Percentiles rank a stretch among this genome's conserved stretches.
These are phyloP conservation scores for Eidolon helvum DNA, from an alignment of 2,113 vertebrate species.

Conservation along the genomic window DNA sequence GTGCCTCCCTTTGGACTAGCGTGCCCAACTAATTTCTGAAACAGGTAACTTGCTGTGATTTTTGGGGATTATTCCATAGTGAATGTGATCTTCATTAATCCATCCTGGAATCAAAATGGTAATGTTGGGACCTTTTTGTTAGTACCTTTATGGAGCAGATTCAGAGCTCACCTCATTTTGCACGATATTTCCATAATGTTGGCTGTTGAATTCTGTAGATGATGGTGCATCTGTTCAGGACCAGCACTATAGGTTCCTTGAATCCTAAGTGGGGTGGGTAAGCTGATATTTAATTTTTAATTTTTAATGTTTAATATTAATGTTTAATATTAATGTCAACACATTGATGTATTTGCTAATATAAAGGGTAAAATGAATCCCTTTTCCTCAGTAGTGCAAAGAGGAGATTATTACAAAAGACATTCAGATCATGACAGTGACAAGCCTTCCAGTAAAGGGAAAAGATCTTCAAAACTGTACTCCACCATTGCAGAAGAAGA, in stretches of 20 bases:
- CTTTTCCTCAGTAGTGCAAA: slow-evolving; percentile 83
- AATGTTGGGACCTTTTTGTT: neutral
- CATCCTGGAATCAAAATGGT: slow-evolving; percentile 57
- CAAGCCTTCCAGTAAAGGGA: slow-evolving; percentile 76
- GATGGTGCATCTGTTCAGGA: neutral
- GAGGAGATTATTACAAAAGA: slow-evolving; percentile 83
- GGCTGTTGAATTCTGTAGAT: slow-evolving; percentile 69
- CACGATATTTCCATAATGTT: slow-evolving; percentile 12
- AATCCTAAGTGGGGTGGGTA: slow-evolving; percentile 41
- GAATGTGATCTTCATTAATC: slow-evolving; percentile 50
- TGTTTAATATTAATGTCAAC: slow-evolving; percentile 44
- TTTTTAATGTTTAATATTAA: neutral
- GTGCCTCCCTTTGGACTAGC: slow-evolving; percentile 66
- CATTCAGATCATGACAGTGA: slow-evolving; percentile 77
- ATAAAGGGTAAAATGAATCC: slow-evolving; percentile 70
- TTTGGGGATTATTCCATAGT: slow-evolving; percentile 39
- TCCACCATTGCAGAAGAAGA: slow-evolving; percentile 79
- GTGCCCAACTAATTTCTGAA: slow-evolving; percentile 74
- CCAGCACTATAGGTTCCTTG: neutral
- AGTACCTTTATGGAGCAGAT: slow-evolving; percentile 28
- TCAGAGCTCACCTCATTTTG: slow-evolving; percentile 45
- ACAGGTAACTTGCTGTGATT: slow-evolving; percentile 77
- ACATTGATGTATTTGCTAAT: slow-evolving; percentile 26
- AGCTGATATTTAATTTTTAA: slow-evolving; percentile 53
- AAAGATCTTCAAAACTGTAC: slow-evolving; percentile 83